Base-by-base conservation (phyloP, 2,113 vertebrate species). In the Apus apus region DNA sequence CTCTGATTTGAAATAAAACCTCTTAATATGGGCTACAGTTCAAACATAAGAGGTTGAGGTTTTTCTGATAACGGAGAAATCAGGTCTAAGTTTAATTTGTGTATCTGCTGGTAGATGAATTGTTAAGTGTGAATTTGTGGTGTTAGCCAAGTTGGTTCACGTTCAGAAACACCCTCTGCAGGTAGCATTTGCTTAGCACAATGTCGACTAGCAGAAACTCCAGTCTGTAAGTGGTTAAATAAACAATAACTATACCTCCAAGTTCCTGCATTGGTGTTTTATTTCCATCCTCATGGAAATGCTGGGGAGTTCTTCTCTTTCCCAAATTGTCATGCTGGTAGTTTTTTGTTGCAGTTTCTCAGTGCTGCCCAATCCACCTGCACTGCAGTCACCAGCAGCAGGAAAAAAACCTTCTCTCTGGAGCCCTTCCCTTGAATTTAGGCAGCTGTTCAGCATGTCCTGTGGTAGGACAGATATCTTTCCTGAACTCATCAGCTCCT, bases 311-410 rank as follows among this genome's bases (percentile, higher is more conserved):
- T 87, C 32, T 60, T 87, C 32, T 60, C 0, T 53, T 74, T 51
- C 72, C 46, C 60, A 19, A 48, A 73, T 38, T 5, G 2, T 43
- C 56, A 36, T 0, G 61, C 43, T 43, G 53, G 21, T 32, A 40
- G 25, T 5, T 48, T 84, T 84, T 79, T 84, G 56, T 90, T 92
- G 90, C 92, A 86, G 82, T 81, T 86, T 15, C 85, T 93, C 38
- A 27, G 51, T 73, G 30, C 72, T 84, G 48, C 65, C 78, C 72
- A 83, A 22, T 34, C 26, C 90, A 86, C 78, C 87, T 84, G 87
- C 90, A 86, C 93, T 93, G 93, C 92, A 91, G 93, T 84, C 79
- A 61, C 61, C n/a, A 93, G 85, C 79, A 88, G 46, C 54, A 26
- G 3, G 60, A 62, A 67, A 90, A 82, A 6, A 82, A 5, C 5